A percentile compares a stretch with the other conserved stretches of the same genome.
Evolutionary conservation across 2,888 invertebrate genomes (phyloP).

Genomic region (Vanessa cardui): DNA sequence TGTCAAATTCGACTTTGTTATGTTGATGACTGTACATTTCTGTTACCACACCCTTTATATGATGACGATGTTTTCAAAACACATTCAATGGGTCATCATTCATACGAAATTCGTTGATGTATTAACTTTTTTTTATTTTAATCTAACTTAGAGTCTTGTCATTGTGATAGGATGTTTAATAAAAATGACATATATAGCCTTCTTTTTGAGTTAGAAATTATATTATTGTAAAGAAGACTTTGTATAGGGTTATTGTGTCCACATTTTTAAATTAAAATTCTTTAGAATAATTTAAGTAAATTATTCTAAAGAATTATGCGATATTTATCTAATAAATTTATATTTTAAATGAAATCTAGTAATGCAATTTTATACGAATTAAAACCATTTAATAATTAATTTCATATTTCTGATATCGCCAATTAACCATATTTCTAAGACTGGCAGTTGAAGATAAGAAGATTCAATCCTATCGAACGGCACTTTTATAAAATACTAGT

Average conservation of each 20-base stretch:
- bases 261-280: background rate
- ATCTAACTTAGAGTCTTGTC: constrained; percentile 19
- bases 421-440: no score
- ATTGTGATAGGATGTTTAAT: constrained; percentile 18
- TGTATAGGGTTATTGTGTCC: background rate
- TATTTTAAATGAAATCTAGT: no score
- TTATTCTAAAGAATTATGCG: no score
- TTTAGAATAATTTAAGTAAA: background rate
- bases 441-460: no score
- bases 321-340: no score
- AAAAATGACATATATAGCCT: background rate
- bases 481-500: no score
- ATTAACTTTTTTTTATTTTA: constrained; percentile 17
- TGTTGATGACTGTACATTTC: constrained; percentile 76
- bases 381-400: no score
- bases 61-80: constrained; percentile 51
- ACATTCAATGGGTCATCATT: constrained; percentile 66
- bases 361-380: no score
- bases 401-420: no score
- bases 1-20: constrained; percentile 65
- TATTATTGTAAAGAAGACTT: background rate
- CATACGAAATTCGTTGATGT: constrained; percentile 30
- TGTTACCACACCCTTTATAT: constrained; percentile 65
- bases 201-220: background rate
- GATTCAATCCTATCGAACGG: no score